These are phyloP conservation scores for Hemibagrus wyckioides DNA, from an alignment of 2,113 vertebrate species.

Conservation along the genomic window DNA sequence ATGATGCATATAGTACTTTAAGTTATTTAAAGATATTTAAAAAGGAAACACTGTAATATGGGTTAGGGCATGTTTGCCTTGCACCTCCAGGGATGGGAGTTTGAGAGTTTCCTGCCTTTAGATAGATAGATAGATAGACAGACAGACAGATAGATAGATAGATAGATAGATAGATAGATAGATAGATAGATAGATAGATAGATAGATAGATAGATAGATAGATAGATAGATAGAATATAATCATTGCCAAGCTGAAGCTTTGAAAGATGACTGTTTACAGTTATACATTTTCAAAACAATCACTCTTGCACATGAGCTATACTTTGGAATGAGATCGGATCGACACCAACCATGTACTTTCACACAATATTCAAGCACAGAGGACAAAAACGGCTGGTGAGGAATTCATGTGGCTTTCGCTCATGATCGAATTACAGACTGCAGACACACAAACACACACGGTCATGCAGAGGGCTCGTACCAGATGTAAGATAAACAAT, in stretches of 20 bases:
- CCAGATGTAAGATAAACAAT: constrained; percentile 19
- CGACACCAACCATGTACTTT: neutral
- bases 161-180: too few relatives aligned
- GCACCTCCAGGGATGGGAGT: too few relatives aligned
- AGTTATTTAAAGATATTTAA: neutral
- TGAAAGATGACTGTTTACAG: neutral
- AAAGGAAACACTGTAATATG: neutral
- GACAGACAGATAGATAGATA: too few relatives aligned
- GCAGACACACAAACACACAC: constrained; percentile 9
- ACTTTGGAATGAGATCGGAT: neutral
- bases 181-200: too few relatives aligned
- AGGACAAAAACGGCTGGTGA: neutral
- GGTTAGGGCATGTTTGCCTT: too few relatives aligned
- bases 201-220: too few relatives aligned
- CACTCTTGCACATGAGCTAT: neutral
- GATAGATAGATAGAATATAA: neutral
- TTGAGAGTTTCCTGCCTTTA: too few relatives aligned
- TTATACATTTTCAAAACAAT: neutral
- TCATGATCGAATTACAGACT: constrained; percentile 10
- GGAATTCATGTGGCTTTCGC: constrained; percentile 13
- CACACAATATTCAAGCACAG: neutral
- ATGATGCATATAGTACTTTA: neutral
- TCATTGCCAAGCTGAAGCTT: neutral
- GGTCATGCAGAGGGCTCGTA: constrained; percentile 6
- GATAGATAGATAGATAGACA: too few relatives aligned